These are phyloP conservation scores for Epizoanthus scotinus DNA, from an alignment of 92 coral and sea anemone genomes.

Conservation along the genomic window DNA sequence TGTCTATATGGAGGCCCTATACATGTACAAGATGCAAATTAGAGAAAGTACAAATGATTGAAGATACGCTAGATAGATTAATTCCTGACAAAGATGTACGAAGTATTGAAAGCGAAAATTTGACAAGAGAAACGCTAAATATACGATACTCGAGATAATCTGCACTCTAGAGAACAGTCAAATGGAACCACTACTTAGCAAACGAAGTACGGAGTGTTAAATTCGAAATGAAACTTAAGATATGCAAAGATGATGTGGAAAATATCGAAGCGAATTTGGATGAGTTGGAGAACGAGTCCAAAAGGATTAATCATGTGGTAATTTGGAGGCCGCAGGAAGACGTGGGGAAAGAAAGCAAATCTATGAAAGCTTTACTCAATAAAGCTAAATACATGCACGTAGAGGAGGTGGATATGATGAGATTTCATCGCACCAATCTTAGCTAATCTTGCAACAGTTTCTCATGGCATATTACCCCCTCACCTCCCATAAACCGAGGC, in stretches of 20 bases:
- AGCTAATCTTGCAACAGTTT: not conserved
- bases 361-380: conserved; percentile 1
- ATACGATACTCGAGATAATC: not conserved
- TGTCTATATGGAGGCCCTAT: no score
- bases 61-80: no score
- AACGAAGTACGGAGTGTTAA: not conserved
- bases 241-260: conserved; percentile 2
- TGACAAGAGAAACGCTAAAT: not conserved
- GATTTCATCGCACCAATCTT: conserved; percentile 35
- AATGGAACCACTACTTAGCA: no score
- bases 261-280: conserved; percentile 2
- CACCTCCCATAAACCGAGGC: conserved; percentile 6
- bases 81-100: conserved; percentile 19
- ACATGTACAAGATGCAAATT: no score
- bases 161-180: conserved; percentile 12
- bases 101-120: conserved; percentile 23
- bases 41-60: no score
- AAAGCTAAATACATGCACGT: conserved; percentile 29
- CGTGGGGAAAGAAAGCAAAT: not conserved
- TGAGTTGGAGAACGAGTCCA: conserved; percentile 28
- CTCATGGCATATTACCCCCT: no score
- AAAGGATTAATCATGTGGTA: conserved; percentile 26
- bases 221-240: conserved; percentile 3
- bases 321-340: conserved; percentile 34
- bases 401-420: conserved; percentile 31